Evolutionary conservation across 2,888 invertebrate genomes (phyloP).

Genomic region (Tinea pellionella): DNA sequence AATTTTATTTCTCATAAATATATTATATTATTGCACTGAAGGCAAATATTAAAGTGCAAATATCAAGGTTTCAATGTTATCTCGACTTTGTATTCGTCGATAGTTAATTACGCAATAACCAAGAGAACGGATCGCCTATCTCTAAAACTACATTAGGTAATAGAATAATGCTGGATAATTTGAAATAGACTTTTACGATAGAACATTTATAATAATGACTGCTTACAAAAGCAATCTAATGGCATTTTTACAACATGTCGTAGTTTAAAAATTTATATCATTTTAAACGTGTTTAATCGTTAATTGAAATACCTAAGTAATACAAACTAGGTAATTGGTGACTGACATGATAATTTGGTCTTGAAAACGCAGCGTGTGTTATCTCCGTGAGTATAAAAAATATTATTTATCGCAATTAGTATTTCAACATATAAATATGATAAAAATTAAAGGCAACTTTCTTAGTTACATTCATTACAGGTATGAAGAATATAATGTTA

Average conservation of each 20-base stretch:
- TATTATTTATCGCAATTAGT: too few relatives aligned
- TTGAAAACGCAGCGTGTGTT: not conserved
- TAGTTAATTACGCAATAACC: slow-evolving; percentile 14
- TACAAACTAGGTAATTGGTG: not conserved
- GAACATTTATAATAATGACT: not conserved
- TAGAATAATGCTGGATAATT: slow-evolving; percentile 4
- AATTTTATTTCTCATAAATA: too few relatives aligned
- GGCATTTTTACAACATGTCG: not conserved
- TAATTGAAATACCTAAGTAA: not conserved
- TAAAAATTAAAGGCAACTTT: too few relatives aligned
- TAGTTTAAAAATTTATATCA: not conserved
- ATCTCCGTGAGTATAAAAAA: not conserved
- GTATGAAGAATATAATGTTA: too few relatives aligned
- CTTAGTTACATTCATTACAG: too few relatives aligned
- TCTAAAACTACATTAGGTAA: slow-evolving; percentile 14
- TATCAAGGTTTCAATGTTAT: not conserved
- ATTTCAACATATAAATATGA: too few relatives aligned
- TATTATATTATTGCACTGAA: too few relatives aligned
- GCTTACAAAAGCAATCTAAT: not conserved
- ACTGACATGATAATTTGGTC: not conserved
- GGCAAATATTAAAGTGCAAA: not conserved
- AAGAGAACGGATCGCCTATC: slow-evolving; percentile 16
- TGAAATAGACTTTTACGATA: slow-evolving; percentile 1
- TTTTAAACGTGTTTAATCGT: not conserved
- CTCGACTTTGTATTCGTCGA: not conserved